Base-by-base conservation (phyloP, 2,797 vertebrate species). In the Pipistrellus pygmaeus region DNA sequence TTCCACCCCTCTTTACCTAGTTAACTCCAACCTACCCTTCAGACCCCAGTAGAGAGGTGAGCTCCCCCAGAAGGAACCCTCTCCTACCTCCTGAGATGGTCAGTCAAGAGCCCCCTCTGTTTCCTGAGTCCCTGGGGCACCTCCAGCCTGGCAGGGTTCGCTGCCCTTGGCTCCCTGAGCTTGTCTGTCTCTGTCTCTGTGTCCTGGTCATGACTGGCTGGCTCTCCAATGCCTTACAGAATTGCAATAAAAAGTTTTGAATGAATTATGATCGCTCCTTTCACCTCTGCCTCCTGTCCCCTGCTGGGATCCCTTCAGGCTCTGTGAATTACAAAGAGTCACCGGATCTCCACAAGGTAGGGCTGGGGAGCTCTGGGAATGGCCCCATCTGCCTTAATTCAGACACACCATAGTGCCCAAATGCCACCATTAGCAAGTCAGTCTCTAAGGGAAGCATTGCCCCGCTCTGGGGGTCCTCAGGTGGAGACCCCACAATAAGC, bases 31-130 rank as follows among this genome's bases (percentile, higher is more conserved):
- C 32, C 71, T 53, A 20, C 11, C 35, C 32, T 17, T 44, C 27
- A n/a, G 20, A 41, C 35, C 44, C 66, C 30, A 15, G 38, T 2
- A n/a, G 69, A 60, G 32, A 32, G 0, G 0, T 7, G 3, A 0
- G 77, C 27, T 57, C 46, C 72, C 81, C 85, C 17, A 64, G 80
- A 27, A 85, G 73, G 35, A 38, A 38, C 32, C 55, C 25, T 80
- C 30, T 93, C 71, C 25, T 14, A 46, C 5, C 51, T 83, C 51
- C 41, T 21, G 32, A 82, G 57, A 17, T 15, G 41, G 23, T 44
- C 44, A 11, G 78, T 8, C 32, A 21, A 30, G 30, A 6, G 11
- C 8, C 38, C 69, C 6, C 10, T 46, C 32, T 72, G 35, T 41
- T 41, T 64, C 41, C 53, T 23, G 92, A 78, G 62, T 21, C 21